Evolutionary conservation across 2,797 vertebrate genomes (phyloP).

Genomic region (Rhodeus uyekii): DNA sequence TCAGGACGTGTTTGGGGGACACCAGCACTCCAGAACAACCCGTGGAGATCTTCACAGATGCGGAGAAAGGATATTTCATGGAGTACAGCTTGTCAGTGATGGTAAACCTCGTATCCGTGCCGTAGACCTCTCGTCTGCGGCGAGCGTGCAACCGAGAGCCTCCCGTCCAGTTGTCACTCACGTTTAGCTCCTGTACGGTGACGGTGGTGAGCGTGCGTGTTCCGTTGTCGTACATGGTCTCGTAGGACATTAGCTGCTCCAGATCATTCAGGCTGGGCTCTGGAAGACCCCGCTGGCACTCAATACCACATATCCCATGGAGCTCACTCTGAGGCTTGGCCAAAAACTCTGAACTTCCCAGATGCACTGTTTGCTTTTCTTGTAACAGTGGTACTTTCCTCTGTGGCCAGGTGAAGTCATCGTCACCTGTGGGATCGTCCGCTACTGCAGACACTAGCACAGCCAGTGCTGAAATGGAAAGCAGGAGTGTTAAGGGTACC

Average conservation of each 20-base stretch:
- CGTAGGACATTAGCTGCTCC: conserved; percentile 90
- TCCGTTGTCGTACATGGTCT: conserved; percentile 93
- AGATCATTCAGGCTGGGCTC: conserved; percentile 80
- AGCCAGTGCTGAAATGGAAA: conserved; percentile 74
- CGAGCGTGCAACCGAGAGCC: conserved; percentile 66
- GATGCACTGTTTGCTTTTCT: conserved; percentile 81
- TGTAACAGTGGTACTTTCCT: conserved; percentile 86
- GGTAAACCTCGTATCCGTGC: conserved; percentile 92
- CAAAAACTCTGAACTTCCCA: conserved; percentile 83
- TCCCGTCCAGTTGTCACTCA: conserved; percentile 51
- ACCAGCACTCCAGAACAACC: conserved; percentile 93
- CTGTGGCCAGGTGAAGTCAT: conserved; percentile 88
- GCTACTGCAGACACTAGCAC: conserved; percentile 68
- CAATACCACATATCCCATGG: conserved; percentile 88
- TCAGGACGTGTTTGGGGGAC: conserved; percentile 90
- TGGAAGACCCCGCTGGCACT: conserved; percentile 85
- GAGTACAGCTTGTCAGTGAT: conserved; percentile 89
- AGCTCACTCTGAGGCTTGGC: conserved; percentile 77
- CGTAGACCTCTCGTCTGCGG: conserved; percentile 90
- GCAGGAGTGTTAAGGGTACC: conserved; percentile 76
- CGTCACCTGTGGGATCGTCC: conserved; percentile 68
- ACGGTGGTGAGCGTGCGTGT: conserved; percentile 86
- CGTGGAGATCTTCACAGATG: conserved; percentile 93
- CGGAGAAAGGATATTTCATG: conserved; percentile 91
- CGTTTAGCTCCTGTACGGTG: conserved; percentile 68